Conservation (phyloP, 2,888 invertebrate genomes). For the Eilema sororculum region DNA sequence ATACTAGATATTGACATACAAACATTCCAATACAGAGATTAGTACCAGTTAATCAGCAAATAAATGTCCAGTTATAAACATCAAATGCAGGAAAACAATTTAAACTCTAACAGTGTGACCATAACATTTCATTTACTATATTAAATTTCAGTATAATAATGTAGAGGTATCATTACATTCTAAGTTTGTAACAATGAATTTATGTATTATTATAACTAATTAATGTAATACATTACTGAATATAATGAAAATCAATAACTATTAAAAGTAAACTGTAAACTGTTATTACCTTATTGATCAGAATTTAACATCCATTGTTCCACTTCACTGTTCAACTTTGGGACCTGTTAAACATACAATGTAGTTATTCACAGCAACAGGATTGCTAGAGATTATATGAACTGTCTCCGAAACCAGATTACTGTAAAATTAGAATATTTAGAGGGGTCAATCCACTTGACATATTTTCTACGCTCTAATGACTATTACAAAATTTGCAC, state of each 20-base stretch:
- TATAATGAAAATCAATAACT: conserved; percentile 21
- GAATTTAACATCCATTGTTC: conserved; percentile 62
- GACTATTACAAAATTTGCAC: conserved; percentile 81
- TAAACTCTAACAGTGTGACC: background rate
- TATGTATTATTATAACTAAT: background rate
- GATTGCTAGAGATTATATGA: conserved; percentile 27
- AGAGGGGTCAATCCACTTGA: conserved; percentile 74
- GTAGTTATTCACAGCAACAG: conserved; percentile 24
- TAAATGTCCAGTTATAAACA: background rate
- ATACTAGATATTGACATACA: background rate
- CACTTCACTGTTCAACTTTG: conserved; percentile 44
- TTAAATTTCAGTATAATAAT: background rate
- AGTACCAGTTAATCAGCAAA: background rate
- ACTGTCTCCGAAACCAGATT: conserved; percentile 44
- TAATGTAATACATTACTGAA: conserved; percentile 5
- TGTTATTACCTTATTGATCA: conserved; percentile 58
- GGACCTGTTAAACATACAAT: conserved; percentile 49
- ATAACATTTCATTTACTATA: background rate
- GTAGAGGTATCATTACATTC: background rate
- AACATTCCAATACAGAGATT: background rate
- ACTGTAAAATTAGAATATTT: conserved; percentile 55
- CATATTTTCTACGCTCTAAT: conserved; percentile 85
- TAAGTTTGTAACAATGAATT: background rate
- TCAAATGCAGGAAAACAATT: background rate
- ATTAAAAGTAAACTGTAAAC: conserved; percentile 34